phyloP scores from a whole-genome alignment of 2,888 invertebrate species.

The Crepidodera aurea region DNA sequence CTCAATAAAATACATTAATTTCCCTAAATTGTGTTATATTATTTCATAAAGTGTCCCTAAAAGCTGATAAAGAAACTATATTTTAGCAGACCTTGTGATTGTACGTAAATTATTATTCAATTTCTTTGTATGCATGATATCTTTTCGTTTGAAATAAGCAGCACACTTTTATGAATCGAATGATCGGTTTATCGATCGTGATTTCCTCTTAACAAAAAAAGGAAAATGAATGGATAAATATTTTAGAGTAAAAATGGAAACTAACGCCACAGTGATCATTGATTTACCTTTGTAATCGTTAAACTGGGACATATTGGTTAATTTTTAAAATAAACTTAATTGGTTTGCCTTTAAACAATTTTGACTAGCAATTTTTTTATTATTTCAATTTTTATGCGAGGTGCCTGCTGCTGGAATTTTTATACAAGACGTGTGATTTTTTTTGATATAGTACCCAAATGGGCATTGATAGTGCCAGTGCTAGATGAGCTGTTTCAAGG shows the following conservation, averaged over 20 bases:
- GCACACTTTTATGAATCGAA: not conserved
- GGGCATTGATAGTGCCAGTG: no score
- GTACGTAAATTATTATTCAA: not conserved
- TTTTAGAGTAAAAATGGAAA: not conserved
- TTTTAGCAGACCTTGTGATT: not conserved
- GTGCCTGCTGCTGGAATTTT: no score
- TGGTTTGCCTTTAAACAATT: no score
- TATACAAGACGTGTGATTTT: no score
- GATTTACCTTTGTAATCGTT: not conserved
- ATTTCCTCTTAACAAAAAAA: not conserved
- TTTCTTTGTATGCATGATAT: not conserved
- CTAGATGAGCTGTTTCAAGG: no score
- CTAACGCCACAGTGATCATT: not conserved
- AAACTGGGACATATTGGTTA: not conserved
- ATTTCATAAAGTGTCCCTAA: no score
- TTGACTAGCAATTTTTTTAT: no score
- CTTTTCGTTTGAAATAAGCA: not conserved
- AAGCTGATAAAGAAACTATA: no score
- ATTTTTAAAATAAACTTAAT: no score
- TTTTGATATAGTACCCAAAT: no score
- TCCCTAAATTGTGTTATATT: no score
- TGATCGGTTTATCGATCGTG: not conserved
- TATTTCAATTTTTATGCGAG: no score
- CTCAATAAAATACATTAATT: not conserved
- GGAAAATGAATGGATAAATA: constrained; percentile 7